Base-by-base conservation (phyloP, 2,113 vertebrate genomes). In the Ceratotherium simum region DNA sequence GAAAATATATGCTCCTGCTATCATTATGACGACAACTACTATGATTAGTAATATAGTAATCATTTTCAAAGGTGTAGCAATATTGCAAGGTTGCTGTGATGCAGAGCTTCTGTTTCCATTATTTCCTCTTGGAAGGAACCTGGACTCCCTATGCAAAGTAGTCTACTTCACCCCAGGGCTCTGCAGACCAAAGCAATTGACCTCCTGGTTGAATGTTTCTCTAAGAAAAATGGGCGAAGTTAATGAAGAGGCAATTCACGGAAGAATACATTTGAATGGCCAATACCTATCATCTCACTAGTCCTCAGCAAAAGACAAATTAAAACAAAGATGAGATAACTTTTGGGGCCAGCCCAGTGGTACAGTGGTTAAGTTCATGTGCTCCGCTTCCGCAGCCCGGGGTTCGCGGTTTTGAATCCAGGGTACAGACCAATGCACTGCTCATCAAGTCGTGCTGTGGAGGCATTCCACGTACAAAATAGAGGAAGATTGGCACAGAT, bases 291-390 rank as follows among this genome's bases (percentile, higher is more conserved):
- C 51, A 81, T 58, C 18, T 89, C 27, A 56, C 7, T 84, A 56
- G 11, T 70, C 33, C n/a, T 88, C 18, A 82, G 72, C 25, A 87
- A 79, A 60, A 70, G 75, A 62, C 12, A 82, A 80, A 64, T 93
- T 89, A 60, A 78, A 39, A 73, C 62, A 86, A 92, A 92, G 86
- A 81, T 36, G 4, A 96, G 16, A 48, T 87, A 72, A 82, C 14
- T 42, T 42, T 42, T 42, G 42, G 42, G 42, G 42, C 42, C 42
- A 42, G 42, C 42, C 42, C 42, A 42, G 42, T 42, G 42, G 42
- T 5, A 42, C 42, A 5, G 4, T 3, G 39, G 39, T 39, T 39
- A 39, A 39, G 42, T 42, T 42, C 42, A 42, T 42, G 42, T 42
- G 42, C 42, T 42, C 42, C 5, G 42, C 42, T 42, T 42, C 42